These are phyloP conservation scores for Porites lutea DNA, from an alignment of 64 coral and sea anemone species.

Conservation along the genomic window DNA sequence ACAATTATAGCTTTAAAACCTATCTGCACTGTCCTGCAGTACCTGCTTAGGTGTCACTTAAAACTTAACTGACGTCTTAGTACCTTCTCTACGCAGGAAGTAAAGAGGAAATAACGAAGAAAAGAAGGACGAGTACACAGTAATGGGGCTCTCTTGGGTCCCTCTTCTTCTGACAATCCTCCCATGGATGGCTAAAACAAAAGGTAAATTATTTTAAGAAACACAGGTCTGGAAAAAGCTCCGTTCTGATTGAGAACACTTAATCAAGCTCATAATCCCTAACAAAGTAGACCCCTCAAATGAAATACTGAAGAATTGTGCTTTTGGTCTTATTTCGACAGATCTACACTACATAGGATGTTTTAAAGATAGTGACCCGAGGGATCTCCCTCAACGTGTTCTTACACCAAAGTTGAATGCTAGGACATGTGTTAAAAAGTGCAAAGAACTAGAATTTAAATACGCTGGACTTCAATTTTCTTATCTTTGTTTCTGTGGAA, in stretches of 20 bases:
- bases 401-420: slow-evolving; percentile 69
- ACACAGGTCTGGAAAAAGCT: too few species aligned
- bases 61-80: too few species aligned
- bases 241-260: too few species aligned
- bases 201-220: neutral
- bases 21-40: too few species aligned
- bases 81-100: neutral
- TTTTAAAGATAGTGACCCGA: slow-evolving; percentile 92
- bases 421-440: slow-evolving; percentile 71
- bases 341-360: slow-evolving; percentile 77
- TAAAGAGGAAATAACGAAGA: neutral
- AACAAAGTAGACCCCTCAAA: too few species aligned
- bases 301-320: too few species aligned
- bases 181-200: slow-evolving; percentile 16
- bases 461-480: slow-evolving; percentile 94
- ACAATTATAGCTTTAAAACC: too few species aligned
- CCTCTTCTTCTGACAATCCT: slow-evolving; percentile 1
- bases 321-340: neutral
- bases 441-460: slow-evolving; percentile 85
- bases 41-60: too few species aligned
- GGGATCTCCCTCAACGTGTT: slow-evolving; percentile 90
- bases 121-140: neutral
- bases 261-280: too few species aligned
- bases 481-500: slow-evolving; percentile 97
- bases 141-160: slow-evolving; percentile 27